These are phyloP conservation scores for Caligus rogercresseyi DNA, from an alignment of 1,140 invertebrate species.

Conservation along the genomic window DNA sequence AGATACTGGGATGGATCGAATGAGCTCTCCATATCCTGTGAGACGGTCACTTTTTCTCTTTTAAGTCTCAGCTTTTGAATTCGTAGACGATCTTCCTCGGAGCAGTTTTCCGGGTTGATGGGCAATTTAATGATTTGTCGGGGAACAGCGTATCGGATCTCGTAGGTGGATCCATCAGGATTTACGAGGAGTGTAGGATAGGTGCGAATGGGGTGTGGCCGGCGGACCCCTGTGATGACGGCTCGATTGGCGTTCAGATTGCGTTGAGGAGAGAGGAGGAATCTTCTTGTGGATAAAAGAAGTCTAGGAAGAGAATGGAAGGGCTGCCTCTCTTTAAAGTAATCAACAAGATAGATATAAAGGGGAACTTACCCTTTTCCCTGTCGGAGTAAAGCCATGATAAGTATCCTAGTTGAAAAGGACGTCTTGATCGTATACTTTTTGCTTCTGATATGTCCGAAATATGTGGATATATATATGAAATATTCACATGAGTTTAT, in stretches of 20 bases:
- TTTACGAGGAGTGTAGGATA: neutral
- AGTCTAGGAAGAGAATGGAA: too few species aligned
- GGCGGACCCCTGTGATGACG: neutral
- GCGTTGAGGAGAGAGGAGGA: too few species aligned
- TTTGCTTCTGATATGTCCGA: too few species aligned
- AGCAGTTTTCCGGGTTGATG: neutral
- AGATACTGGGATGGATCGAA: neutral
- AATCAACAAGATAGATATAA: too few species aligned
- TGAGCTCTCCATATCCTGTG: neutral
- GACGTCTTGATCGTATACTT: too few species aligned
- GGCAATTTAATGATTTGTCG: neutral
- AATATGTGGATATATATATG: too few species aligned
- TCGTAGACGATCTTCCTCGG: neutral
- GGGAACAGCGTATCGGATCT: neutral
- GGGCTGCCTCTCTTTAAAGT: too few species aligned
- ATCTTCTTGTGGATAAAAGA: too few species aligned
- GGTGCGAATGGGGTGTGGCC: neutral
- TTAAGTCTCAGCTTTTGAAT: neutral
- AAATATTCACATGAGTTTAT: too few species aligned
- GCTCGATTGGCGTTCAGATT: neutral
- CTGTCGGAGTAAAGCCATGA: too few species aligned
- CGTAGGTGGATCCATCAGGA: neutral
- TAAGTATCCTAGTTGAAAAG: too few species aligned
- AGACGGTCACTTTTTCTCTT: neutral
- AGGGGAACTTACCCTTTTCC: too few species aligned